Evolutionary conservation across 2,113 vertebrate species (phyloP), one percentile per base, ranked within the genome.

Genomic region (Riparia riparia): DNA sequence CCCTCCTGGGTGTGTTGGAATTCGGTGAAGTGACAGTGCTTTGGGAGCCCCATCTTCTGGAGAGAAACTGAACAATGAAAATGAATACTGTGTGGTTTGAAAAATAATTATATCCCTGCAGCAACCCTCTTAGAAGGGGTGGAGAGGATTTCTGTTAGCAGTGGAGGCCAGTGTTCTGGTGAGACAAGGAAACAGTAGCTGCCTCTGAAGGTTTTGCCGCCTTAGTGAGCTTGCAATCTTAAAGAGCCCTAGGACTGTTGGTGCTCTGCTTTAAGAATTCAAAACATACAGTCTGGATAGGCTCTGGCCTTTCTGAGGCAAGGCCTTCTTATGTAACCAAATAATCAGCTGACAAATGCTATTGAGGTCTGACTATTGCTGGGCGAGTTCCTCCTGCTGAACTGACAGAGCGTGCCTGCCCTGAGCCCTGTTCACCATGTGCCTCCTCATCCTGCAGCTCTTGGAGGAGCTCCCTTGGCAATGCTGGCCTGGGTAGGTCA

Each of bases 271-370:
- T 76, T 39, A 73, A 73, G 68, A 70, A 70, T 86, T 80, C 72
- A 81, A 86, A 78, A 25, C 31, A 3, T 29, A 73, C 24, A 17
- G 17, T 60, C 80, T 77, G 78, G 51, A 71, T 78, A 87, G 54
- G 63, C 68, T 86, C 39, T 68, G 69, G 71, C 64, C 24, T 53
- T 93, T 89, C 39, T 77, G 77, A 83, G 44, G 51, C 47, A 96
- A 66, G 84, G 68, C 72, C 86, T 90, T 80, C 42, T 92, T 87
- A 32, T 12, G 45, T 84, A 87, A 84, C 79, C 24, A n/a, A 44
- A 74, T 68, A 9, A 51, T 68, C 81, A 53, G 49, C 81, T 91
- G 89, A 54, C 32, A 81, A 78, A 54, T 41, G 73, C 45, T 76
- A 2, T 50, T 1, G 34, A 91, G 91, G 65, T 70, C 49, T 82